Base-by-base conservation (phyloP, 2,113 vertebrate species). In the Aptenodytes patagonicus region DNA sequence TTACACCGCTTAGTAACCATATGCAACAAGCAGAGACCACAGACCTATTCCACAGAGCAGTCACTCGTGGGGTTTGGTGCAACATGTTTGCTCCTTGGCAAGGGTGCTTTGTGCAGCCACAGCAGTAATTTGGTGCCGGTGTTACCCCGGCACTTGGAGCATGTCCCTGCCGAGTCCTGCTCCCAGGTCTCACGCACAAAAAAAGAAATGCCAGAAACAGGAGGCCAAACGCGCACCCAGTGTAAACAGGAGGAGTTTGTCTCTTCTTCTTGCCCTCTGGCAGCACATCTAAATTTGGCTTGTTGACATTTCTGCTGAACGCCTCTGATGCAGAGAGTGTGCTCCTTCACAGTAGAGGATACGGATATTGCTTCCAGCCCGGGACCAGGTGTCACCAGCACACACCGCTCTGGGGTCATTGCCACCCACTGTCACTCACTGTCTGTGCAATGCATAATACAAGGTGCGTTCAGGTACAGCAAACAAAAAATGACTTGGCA, bases 271-370 rank as follows among this genome's bases (percentile, higher is more conserved):
- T 80, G 57, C 25, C 57, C 72, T 71, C 65, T 36, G 29, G 49
- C 40, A 70, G 29, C 40, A 84, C 40, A 22, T 31, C 40, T 70
- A 83, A 77, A 64, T 70, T 22, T 55, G 55, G n/a, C 21, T 76
- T 11, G 12, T 29, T 24, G 44, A 62, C 60, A 65, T 42, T 70
- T 75, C 85, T 26, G 31, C 20, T 17, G 22, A 81, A 54, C 28
- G 19, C 42, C 81, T 90, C 90, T 58, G 65, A 89, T 12, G 28
- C 68, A 64, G 25, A 6, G 62, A 92, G 85, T 34, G 15, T 18
- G 29, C 42, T 94, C 91, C 90, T 94, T 90, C 70, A 54, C 58
- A 26, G 51, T 29, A 40, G 94, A 90, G 40, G 64, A 81, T 89
- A 82, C 14, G 38, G 77, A 29, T 38, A 34, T 69, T 90, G 95